phyloP scores from a whole-genome alignment of 1,140 invertebrate genomes.

The Amphibalanus amphitrite region DNA sequence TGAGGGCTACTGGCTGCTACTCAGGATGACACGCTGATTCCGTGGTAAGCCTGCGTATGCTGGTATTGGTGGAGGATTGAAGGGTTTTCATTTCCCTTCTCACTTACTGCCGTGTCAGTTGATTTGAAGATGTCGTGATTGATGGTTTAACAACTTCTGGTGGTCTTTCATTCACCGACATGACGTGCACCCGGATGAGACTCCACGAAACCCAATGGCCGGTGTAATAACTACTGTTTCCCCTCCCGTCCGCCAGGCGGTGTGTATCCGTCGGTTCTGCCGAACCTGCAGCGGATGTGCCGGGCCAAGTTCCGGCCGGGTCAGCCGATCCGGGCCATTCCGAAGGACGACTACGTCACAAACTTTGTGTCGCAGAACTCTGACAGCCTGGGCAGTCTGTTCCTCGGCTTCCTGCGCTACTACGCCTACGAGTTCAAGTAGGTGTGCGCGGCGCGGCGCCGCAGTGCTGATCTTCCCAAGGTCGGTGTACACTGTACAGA shows the following conservation, averaged over 20 bases:
- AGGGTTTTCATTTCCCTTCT: no score
- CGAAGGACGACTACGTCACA: slow-evolving; percentile 30
- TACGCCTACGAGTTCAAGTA: slow-evolving; percentile 62
- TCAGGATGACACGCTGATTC: background rate
- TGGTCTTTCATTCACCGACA: no score
- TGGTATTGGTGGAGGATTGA: no score
- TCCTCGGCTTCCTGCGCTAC: slow-evolving; percentile 75
- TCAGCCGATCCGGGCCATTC: slow-evolving; percentile 40
- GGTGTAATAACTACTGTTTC: no score
- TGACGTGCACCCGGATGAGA: no score
- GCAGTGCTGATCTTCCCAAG: slow-evolving; percentile 40
- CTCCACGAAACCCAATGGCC: no score
- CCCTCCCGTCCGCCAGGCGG: slow-evolving; percentile 40
- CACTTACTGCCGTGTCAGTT: no score
- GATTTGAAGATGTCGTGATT: no score
- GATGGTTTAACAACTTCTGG: background rate
- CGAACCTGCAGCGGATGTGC: slow-evolving; percentile 58
- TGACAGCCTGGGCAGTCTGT: slow-evolving; percentile 63
- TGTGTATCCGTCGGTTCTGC: slow-evolving; percentile 58
- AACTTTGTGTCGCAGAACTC: slow-evolving; percentile 36
- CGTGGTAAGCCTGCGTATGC: background rate
- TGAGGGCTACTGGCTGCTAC: background rate
- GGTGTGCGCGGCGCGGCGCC: slow-evolving; percentile 26
- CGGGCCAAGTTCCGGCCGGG: slow-evolving; percentile 46
- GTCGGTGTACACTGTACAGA: background rate